Percentiles rank a stretch among this genome's conserved stretches.
These are phyloP conservation scores for Pogoniulus pusillus DNA, from an alignment of 2,797 vertebrate genomes.

Conservation along the genomic window DNA sequence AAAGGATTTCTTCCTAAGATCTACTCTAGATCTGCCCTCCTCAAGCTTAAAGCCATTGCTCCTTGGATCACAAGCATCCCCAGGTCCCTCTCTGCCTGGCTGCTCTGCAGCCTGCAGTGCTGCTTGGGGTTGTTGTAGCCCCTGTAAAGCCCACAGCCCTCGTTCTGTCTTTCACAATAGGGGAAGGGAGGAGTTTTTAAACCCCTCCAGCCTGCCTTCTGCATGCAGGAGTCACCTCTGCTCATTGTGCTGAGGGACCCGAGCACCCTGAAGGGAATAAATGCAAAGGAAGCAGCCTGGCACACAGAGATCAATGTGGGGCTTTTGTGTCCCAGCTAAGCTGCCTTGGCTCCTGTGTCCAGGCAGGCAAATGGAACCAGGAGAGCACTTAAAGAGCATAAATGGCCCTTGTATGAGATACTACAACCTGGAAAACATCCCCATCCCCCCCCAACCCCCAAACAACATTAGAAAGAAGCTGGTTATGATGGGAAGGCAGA, in stretches of 20 bases:
- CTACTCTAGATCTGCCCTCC: no score
- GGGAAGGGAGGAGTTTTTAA: neutral
- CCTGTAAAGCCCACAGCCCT: neutral
- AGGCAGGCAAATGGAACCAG: neutral
- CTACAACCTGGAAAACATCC: neutral
- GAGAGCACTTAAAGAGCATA: neutral
- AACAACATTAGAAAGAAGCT: neutral
- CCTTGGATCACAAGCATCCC: no score
- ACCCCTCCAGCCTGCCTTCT: neutral
- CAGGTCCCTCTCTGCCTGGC: no score
- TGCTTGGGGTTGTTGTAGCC: no score
- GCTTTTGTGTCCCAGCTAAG: neutral
- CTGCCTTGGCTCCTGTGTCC: neutral
- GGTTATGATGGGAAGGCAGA: neutral
- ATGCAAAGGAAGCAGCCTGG: neutral
- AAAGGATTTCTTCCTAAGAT: no score
- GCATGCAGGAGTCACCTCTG: neutral
- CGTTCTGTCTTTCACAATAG: neutral
- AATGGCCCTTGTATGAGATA: neutral
- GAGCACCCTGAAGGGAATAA: accelerated
- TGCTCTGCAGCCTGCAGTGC: no score
- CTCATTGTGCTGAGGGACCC: accelerated
- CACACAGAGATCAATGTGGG: neutral
- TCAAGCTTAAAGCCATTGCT: no score
- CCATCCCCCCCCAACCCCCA: no score